phyloP scores from a whole-genome alignment of 2,113 vertebrate genomes.

The Pterocles burchelli region DNA sequence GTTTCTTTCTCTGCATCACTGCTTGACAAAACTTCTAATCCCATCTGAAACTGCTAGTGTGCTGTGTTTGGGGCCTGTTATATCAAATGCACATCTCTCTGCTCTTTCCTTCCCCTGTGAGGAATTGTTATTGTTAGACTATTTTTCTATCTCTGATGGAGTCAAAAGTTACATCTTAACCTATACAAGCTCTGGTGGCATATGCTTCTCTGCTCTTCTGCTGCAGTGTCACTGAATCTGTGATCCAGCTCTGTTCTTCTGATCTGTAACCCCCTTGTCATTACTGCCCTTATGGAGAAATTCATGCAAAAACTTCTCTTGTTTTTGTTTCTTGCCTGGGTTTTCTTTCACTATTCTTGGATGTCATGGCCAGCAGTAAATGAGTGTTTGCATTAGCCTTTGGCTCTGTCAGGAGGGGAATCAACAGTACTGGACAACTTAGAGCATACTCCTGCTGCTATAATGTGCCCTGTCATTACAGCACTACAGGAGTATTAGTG shows the following conservation, averaged over 20 bases:
- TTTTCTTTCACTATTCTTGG: background rate
- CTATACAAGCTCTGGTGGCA: background rate
- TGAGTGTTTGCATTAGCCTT: conserved; percentile 12
- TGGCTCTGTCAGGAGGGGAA: background rate
- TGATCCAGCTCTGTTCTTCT: background rate
- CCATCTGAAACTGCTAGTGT: background rate
- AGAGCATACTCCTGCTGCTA: background rate
- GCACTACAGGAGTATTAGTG: background rate
- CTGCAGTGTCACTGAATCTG: background rate
- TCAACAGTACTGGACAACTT: background rate
- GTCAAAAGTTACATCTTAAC: conserved; percentile 21
- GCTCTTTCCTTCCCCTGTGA: background rate
- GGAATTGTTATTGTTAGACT: conserved; percentile 28
- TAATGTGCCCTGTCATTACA: background rate
- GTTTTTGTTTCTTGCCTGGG: background rate
- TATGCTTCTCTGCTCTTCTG: background rate
- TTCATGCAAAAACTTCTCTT: background rate
- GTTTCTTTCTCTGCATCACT: background rate
- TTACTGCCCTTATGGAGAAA: background rate
- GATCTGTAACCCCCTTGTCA: background rate
- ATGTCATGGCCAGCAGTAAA: background rate
- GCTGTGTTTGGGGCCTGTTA: background rate
- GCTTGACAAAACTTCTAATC: conserved; percentile 43
- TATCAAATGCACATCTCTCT: background rate
- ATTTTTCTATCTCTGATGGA: background rate